Evolutionary conservation across 1,140 invertebrate species (phyloP).

Genomic region (Saccostrea echinata): DNA sequence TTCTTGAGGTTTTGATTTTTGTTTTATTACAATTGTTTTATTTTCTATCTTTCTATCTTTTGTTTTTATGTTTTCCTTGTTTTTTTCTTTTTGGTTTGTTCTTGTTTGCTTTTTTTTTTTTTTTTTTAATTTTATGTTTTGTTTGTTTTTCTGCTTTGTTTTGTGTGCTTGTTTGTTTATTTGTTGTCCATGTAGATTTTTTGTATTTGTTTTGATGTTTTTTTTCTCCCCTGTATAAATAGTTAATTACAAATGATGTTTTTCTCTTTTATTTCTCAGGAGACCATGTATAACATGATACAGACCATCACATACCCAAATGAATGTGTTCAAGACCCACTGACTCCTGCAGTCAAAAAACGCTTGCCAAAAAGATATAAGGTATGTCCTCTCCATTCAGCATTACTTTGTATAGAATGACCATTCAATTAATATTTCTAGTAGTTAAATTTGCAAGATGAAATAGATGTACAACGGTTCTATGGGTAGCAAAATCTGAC

Average conservation of each 20-base stretch:
- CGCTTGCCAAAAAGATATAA: not conserved
- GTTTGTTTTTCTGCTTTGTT: too few species aligned
- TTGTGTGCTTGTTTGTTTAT: too few species aligned
- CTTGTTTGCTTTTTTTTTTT: too few species aligned
- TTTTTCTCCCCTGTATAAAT: too few species aligned
- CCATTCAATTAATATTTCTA: not conserved
- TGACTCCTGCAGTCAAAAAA: not conserved
- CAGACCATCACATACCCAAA: not conserved
- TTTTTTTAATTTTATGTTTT: too few species aligned
- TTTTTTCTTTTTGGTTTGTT: not conserved
- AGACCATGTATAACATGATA: not conserved
- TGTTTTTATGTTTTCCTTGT: too few species aligned
- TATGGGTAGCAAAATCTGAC: not conserved
- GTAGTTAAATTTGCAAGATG: not conserved
- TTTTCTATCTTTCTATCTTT: not conserved
- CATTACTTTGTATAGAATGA: not conserved
- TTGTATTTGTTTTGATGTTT: too few species aligned
- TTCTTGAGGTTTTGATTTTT: not conserved
- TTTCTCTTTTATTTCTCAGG: not conserved
- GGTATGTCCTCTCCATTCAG: not conserved
- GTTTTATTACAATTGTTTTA: not conserved
- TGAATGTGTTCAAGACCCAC: not conserved
- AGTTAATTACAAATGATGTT: too few species aligned
- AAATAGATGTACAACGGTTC: not conserved
- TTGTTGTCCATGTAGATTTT: too few species aligned